Evolutionary conservation across 92 coral and sea anemone species (phyloP), one percentile per base, ranked within the genome.

Genomic region (Nematostella vectensis): DNA sequence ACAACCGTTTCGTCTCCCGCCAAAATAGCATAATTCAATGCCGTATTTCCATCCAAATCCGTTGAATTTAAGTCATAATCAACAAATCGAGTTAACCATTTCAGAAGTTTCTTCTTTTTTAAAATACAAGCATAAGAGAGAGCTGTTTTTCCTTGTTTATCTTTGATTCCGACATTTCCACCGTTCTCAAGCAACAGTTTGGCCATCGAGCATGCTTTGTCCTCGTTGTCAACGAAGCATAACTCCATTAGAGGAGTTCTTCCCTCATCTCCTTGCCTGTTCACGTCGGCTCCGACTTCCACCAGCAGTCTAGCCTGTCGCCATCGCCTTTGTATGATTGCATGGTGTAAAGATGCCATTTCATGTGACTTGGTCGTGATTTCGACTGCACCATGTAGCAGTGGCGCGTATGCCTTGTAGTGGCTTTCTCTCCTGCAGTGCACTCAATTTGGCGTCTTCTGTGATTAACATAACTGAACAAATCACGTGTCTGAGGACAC

Each of bases 211-310:
- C 61, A 42, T 18, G 88, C 77, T 62, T 54, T 70, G 0, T 57
- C 71, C 50, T 85, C 80, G 75, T 75, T 61, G 65, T 80, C 83
- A 47, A 75, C 69, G 80, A 85, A 85, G 67, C 94, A 85, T 11
- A 85, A 47, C 16, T 85, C 94, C 54, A 80, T 80, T 18, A 85
- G 54, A 15, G 88, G 63, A 0, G 94, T 80, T 11, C 88, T 59
- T 27, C 73, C 72, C 54, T 80, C 68, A 24, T 29, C 29, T 22
- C 80, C 75, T 25, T 77, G 63, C 29, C 88, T 64, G 56, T 85
- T 80, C 13, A 85, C 74, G 31, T 75, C 80, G 23, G 61, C 81
- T 12, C 94, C 94, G 4, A 74, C 71, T 1, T 85, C 88, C 31
- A 85, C 48, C 19, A 85, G 50, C 18, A 85, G 62, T 19, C 52